Evolutionary conservation across 2,113 vertebrate species (phyloP).

Genomic region (Sciurus niger): DNA sequence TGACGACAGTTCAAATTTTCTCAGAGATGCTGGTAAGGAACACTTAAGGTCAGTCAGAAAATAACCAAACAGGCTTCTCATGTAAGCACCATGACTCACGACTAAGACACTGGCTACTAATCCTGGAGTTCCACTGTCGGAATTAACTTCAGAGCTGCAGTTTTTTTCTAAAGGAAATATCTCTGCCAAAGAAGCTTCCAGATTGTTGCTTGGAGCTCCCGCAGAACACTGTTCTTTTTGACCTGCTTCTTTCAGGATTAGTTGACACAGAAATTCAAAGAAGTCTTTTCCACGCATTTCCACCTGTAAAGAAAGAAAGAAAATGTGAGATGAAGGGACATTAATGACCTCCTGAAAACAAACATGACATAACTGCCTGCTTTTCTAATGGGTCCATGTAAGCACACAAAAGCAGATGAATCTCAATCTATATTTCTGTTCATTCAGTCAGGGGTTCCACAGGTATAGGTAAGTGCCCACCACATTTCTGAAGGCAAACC

Average conservation of each 20-base stretch:
- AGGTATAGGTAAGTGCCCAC: not conserved
- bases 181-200: slow-evolving; percentile 75
- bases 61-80: slow-evolving; percentile 92
- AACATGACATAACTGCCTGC: no score
- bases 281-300: slow-evolving; percentile 93
- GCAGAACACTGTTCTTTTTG: slow-evolving; percentile 13
- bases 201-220: slow-evolving; percentile 45
- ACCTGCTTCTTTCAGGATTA: slow-evolving; percentile 84
- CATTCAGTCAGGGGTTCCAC: not conserved
- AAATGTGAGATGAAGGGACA: not conserved
- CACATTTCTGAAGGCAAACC: not conserved
- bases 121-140: not conserved
- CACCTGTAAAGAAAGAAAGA: slow-evolving; percentile 88
- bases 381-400: not conserved
- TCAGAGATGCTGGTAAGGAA: slow-evolving; percentile 88
- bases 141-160: slow-evolving; percentile 14
- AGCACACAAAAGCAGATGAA: not conserved
- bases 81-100: slow-evolving; percentile 97
- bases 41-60: slow-evolving; percentile 93
- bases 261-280: slow-evolving; percentile 93
- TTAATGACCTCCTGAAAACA: not conserved
- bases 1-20: slow-evolving; percentile 90
- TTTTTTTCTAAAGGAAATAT: slow-evolving; percentile 79
- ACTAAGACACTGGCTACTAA: slow-evolving; percentile 90
- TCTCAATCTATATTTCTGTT: not conserved